These are phyloP conservation scores for Psammodynastes pulverulentus DNA, from an alignment of 2,113 vertebrate genomes.

Conservation along the genomic window DNA sequence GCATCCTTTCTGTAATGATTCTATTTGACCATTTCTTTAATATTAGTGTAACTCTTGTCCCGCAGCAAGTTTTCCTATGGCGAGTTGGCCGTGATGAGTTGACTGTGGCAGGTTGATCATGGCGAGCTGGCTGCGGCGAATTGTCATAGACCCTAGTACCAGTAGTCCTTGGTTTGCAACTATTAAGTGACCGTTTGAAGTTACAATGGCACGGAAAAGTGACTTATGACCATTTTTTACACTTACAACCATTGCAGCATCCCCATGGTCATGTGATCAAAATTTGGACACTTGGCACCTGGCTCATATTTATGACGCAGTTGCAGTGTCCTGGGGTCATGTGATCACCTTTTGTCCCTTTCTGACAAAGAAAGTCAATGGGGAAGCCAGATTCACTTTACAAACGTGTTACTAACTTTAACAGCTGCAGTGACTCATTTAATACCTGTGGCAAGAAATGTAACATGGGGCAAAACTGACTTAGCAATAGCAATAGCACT, in stretches of 20 bases:
- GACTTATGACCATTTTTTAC: not conserved
- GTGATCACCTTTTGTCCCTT: not conserved
- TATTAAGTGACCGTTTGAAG: no score
- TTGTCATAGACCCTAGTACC: no score
- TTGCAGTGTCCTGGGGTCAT: not conserved
- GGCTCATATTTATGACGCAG: no score
- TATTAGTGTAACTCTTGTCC: no score
- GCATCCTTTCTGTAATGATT: no score
- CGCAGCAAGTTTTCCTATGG: no score
- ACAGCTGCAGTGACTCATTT: not conserved
- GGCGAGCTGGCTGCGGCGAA: no score
- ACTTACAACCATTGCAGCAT: not conserved
- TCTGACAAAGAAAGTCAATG: not conserved
- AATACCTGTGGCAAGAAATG: not conserved
- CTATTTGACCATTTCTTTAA: no score
- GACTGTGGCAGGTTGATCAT: no score
- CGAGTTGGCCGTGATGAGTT: no score
- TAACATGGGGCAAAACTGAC: not conserved
- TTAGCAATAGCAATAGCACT: no score
- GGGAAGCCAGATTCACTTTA: not conserved
- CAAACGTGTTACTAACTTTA: not conserved
- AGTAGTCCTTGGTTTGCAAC: not conserved
- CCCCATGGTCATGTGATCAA: not conserved
- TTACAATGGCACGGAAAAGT: not conserved
- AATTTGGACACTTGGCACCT: not conserved